phyloP scores from a whole-genome alignment of 2,797 vertebrate species.

The Microchirus variegatus region DNA sequence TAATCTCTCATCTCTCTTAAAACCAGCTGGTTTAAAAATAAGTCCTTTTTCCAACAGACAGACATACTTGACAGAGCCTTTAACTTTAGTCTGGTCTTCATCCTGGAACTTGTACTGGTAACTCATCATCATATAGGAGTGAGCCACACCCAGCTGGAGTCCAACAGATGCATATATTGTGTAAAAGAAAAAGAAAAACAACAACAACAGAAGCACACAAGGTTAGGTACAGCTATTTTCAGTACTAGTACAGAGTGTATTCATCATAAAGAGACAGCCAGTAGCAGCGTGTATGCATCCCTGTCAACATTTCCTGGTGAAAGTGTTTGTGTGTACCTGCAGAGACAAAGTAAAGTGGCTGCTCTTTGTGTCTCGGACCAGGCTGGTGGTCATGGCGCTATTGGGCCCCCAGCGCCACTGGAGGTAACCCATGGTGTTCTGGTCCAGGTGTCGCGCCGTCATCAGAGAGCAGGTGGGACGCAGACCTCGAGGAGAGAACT shows the following conservation, averaged over 20 bases:
- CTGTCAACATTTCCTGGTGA: not conserved
- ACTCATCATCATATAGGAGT: conserved; percentile 96
- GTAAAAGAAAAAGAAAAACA: not conserved
- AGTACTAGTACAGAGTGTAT: too few species aligned
- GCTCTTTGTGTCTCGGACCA: conserved; percentile 95
- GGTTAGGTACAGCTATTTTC: not conserved
- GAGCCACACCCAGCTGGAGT: conserved; percentile 91
- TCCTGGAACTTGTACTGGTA: conserved; percentile 99
- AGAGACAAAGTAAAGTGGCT: conserved; percentile 93
- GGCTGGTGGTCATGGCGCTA: conserved; percentile 96
- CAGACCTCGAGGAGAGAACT: conserved; percentile 91
- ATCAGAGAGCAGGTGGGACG: conserved; percentile 90
- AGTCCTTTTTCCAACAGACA: not conserved
- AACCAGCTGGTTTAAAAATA: too few species aligned
- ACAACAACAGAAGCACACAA: not conserved
- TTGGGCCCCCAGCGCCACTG: conserved; percentile 97
- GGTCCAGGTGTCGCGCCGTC: conserved; percentile 93
- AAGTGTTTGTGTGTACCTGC: conserved; percentile 81
- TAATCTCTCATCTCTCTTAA: too few species aligned
- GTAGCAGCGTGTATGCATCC: not conserved
- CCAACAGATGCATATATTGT: not conserved
- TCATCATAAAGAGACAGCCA: not conserved
- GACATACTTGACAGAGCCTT: conserved; percentile 95
- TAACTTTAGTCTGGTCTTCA: conserved; percentile 95
- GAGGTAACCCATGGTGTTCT: conserved; percentile 97